These are phyloP conservation scores for Fragum sueziense DNA, from an alignment of 2,888 invertebrate species.

Conservation along the genomic window DNA sequence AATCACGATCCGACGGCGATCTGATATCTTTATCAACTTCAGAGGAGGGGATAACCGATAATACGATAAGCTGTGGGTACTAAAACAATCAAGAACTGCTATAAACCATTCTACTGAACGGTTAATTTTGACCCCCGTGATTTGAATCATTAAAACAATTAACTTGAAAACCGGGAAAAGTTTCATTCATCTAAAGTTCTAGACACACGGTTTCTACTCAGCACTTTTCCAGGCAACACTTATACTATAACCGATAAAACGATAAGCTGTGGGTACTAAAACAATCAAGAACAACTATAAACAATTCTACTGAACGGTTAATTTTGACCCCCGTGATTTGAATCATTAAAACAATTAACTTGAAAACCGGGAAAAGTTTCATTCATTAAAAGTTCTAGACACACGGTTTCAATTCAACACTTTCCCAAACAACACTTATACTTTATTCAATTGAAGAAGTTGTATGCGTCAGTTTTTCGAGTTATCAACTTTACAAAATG, in stretches of 20 bases:
- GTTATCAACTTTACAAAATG: too few species aligned
- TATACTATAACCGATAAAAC: too few species aligned
- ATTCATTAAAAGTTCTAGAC: not conserved
- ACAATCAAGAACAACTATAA: conserved; percentile 5
- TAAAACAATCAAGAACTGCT: conserved; percentile 9
- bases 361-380: not conserved
- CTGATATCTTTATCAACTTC: conserved; percentile 15
- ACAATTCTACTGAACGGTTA: not conserved
- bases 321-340: not conserved
- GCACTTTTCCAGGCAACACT: too few species aligned
- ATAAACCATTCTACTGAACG: conserved; percentile 8
- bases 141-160: not conserved
- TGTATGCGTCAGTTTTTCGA: too few species aligned
- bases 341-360: not conserved
- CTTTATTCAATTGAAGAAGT: too few species aligned
- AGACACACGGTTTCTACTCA: too few species aligned
- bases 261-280: not conserved
- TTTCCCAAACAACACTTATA: too few species aligned
- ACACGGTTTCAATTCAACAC: too few species aligned
- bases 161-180: not conserved
- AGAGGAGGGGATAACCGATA: conserved; percentile 1
- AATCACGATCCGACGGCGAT: not conserved
- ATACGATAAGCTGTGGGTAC: not conserved
- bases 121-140: not conserved
- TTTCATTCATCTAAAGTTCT: not conserved